A percentile compares a stretch with the other conserved stretches of the same genome.
These are phyloP conservation scores for Balaenoptera acutorostrata DNA, from an alignment of 2,113 vertebrate species.

Conservation along the genomic window DNA sequence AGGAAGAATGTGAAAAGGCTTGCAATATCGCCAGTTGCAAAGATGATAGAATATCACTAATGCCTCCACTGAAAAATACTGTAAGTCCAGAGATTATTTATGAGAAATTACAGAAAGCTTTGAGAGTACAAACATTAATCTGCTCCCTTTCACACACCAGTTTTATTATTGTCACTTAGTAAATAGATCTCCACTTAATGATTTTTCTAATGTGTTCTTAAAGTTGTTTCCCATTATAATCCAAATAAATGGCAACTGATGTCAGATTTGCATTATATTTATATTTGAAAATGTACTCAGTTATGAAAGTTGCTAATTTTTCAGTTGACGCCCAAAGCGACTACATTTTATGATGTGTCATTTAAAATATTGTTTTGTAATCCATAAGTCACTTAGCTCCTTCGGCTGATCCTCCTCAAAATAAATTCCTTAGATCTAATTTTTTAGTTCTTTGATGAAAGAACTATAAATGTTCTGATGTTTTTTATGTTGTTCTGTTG, in stretches of 20 bases:
- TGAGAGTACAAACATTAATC: slow-evolving; percentile 48
- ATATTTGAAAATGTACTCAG: slow-evolving; percentile 64
- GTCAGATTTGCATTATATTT: slow-evolving; percentile 61
- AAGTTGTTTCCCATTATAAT: slow-evolving; percentile 65
- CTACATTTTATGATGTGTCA: slow-evolving; percentile 36
- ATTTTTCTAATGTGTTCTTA: slow-evolving; percentile 68
- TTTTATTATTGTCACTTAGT: slow-evolving; percentile 64
- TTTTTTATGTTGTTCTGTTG: slow-evolving; percentile 5
- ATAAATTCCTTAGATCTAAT: slow-evolving; percentile 15
- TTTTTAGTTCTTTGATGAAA: background rate
- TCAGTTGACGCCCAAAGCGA: slow-evolving; percentile 42
- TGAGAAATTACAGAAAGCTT: slow-evolving; percentile 35
- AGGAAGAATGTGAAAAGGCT: background rate
- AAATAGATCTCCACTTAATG: slow-evolving; percentile 57
- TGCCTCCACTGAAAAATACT: background rate
- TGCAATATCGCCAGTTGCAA: background rate
- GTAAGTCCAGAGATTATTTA: background rate
- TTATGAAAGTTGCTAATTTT: slow-evolving; percentile 62
- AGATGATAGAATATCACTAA: background rate
- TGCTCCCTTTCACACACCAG: slow-evolving; percentile 8
- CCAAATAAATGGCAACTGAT: slow-evolving; percentile 64
- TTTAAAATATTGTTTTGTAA: slow-evolving; percentile 51
- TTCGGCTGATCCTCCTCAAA: background rate
- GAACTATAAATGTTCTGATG: background rate
- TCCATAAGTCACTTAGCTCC: slow-evolving; percentile 31